A percentile compares a stretch with the other conserved stretches of the same genome.
phyloP scores from a whole-genome alignment of 1,140 invertebrate species.

The Tenebrio molitor region DNA sequence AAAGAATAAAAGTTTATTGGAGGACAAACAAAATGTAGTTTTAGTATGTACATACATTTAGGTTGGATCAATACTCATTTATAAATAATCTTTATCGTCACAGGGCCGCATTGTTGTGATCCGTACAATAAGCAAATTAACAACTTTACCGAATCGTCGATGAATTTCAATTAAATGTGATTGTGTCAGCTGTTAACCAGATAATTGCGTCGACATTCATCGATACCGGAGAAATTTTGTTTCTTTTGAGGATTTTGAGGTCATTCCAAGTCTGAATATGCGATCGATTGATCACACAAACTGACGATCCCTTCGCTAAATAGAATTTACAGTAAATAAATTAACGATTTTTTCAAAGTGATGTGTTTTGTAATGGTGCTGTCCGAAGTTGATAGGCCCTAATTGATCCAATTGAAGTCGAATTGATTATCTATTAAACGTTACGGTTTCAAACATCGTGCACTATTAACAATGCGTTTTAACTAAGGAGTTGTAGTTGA shows the following conservation, averaged over 20 bases:
- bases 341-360: constrained; percentile 7
- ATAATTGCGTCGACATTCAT: constrained; percentile 19
- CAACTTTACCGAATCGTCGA: constrained; percentile 21
- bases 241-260: too few species aligned
- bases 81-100: background rate
- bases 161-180: constrained; percentile 30
- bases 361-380: constrained; percentile 13
- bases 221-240: background rate
- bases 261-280: too few species aligned
- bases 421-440: constrained; percentile 35
- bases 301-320: too few species aligned
- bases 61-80: background rate
- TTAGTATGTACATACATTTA: background rate
- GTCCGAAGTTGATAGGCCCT: constrained; percentile 15
- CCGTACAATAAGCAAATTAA: constrained; percentile 29
- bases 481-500: constrained; percentile 39
- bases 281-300: too few species aligned
- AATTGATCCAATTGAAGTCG: constrained; percentile 32
- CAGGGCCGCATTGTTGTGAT: background rate
- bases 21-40: too few species aligned
- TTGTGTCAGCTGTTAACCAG: constrained; percentile 28
- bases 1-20: too few species aligned
- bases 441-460: constrained; percentile 26
- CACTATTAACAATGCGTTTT: constrained; percentile 38
- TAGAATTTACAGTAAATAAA: constrained; percentile 12